Conservation (phyloP, 2,797 vertebrate genomes). For the Todus mexicanus region DNA sequence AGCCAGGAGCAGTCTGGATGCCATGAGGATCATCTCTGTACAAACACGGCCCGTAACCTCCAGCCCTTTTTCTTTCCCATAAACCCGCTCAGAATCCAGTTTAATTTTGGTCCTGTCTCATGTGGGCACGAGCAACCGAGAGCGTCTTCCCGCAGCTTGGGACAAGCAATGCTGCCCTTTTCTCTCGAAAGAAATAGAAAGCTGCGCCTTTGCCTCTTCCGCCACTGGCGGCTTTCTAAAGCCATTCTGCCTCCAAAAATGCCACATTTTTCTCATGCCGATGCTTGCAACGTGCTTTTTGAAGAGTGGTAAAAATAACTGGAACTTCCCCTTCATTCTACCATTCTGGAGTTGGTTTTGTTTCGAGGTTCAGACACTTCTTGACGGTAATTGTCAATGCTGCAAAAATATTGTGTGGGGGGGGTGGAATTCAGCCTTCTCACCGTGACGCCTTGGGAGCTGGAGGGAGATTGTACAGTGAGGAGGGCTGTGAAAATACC, state of each 20-base stretch:
- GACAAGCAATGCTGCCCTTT: background rate
- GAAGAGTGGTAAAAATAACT: background rate
- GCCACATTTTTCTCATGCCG: background rate
- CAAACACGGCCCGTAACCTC: background rate
- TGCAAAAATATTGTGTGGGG: background rate
- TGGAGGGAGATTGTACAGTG: background rate
- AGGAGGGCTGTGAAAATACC: background rate
- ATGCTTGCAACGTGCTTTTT: background rate
- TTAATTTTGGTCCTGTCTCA: background rate
- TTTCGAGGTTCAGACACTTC: background rate
- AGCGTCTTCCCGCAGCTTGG: background rate
- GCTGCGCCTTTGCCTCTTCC: background rate
- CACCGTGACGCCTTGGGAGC: background rate
- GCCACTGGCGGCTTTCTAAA: background rate
- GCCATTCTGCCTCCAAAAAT: background rate
- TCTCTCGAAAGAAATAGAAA: background rate
- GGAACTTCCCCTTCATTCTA: background rate
- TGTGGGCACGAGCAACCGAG: too few relatives aligned
- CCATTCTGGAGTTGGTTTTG: background rate
- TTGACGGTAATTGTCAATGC: background rate
- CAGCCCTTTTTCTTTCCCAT: background rate
- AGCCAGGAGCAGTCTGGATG: background rate
- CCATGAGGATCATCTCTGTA: background rate
- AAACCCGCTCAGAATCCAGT: background rate
- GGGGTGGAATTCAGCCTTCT: background rate